Base-by-base conservation (phyloP, 1,140 invertebrate genomes). In the Vollenhovia emeryi region DNA sequence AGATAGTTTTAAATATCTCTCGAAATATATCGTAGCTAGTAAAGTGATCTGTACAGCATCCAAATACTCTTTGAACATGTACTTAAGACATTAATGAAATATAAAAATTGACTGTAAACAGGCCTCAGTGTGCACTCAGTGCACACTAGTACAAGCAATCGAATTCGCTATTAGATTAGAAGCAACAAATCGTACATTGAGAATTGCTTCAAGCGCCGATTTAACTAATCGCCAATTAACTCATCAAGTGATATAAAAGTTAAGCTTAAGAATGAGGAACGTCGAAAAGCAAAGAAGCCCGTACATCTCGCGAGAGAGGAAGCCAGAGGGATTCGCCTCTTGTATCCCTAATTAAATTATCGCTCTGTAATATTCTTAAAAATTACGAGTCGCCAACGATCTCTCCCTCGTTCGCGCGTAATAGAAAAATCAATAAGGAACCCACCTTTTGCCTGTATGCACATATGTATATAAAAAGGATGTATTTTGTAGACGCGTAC, bases 391-490 rank as follows among this genome's bases (percentile, higher is more conserved):
- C 36, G 1, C 45, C 11, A 45, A 9, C 11, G 27, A n/a, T n/a
- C n/a, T n/a, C n/a, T n/a, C n/a, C 27, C 2, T 66, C 45, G 4
- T 3, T n/a, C 24, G 1, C 24, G 3, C 40, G 33, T 62, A 84
- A 40, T 40, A 36, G n/a, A 60, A 64, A 45, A 27, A 40, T 11
- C 9, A 43, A 52, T 13, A 5, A n/a, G 15, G 6, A 36, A 64
- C 9, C 11, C 18, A 13, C 4, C 8, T 55, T 50, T 30, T 50
- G 7, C 6, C 3, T 36, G 33, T 33, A n/a, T 33, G 33, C 6
- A 45, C 11, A 43, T 43, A 43, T 24, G 59, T 48, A n/a, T 74
- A 45, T n/a, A 33, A 50, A 84, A 68, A 64, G n/a, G 11, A 85
- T 48, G 40, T 40, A 84, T 57, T 60, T 68, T 13, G 11, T 79